Conservation (phyloP, 2,113 vertebrate genomes). For the Hyperoodon ampullatus region DNA sequence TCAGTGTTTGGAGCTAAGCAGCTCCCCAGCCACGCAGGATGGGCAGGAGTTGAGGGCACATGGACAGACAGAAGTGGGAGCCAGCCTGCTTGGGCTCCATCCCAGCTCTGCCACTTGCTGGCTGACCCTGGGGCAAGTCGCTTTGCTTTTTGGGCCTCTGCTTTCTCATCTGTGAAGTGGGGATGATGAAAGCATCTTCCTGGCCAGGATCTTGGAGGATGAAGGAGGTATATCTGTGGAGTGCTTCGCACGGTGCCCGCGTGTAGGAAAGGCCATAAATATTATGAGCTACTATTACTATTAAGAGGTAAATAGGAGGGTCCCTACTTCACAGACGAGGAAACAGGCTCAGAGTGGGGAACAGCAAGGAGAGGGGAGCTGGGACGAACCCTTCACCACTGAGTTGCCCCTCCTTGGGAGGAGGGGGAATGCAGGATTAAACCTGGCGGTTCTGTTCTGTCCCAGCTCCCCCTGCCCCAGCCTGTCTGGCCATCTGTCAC, state of each 20-base stretch:
- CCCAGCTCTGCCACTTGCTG: not conserved
- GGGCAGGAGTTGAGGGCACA: not conserved
- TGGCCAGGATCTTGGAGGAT: not conserved
- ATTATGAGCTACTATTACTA: not conserved
- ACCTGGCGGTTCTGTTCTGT: not conserved
- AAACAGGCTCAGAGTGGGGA: not conserved
- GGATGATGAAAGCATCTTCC: not conserved
- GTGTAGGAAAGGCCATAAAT: not conserved
- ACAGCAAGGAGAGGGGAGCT: fast-evolving
- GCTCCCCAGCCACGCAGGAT: not conserved
- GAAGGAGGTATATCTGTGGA: not conserved
- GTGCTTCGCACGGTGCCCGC: not conserved
- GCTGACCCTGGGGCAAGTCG: not conserved
- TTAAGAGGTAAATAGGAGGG: not conserved
- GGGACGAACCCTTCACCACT: not conserved
- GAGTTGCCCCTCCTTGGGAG: not conserved
- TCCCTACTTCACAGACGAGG: not conserved
- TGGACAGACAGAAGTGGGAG: not conserved
- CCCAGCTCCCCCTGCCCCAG: not conserved
- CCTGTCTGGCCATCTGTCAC: slow-evolving; percentile 64
- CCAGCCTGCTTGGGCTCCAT: not conserved
- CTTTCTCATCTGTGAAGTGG: slow-evolving; percentile 10
- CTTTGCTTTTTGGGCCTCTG: not conserved
- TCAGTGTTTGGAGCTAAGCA: not conserved
- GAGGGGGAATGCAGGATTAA: not conserved